Evolutionary conservation across 2,113 vertebrate species (phyloP).

Genomic region (Brachyhypopomus occidentalis): DNA sequence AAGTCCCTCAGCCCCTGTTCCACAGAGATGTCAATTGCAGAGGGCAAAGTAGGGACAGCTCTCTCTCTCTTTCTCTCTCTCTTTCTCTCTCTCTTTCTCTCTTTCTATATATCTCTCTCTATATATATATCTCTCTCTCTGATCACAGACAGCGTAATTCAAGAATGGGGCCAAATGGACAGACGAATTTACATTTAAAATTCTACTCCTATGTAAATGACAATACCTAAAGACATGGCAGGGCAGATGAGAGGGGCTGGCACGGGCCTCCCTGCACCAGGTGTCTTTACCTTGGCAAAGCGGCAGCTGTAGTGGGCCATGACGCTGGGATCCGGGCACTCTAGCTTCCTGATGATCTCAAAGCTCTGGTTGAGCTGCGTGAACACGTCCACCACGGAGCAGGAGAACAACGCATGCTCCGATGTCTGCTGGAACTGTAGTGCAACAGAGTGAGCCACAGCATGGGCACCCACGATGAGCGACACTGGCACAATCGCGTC

Average conservation of each 20-base stretch:
- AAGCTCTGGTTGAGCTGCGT: slow-evolving; percentile 99
- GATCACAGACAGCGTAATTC: neutral
- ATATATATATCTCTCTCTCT: too few species aligned
- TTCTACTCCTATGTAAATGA: neutral
- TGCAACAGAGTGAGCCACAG: neutral
- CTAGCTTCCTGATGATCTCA: slow-evolving; percentile 98
- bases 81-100: neutral
- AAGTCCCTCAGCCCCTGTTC: slow-evolving; percentile 27
- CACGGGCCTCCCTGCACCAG: neutral
- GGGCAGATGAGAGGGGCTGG: neutral
- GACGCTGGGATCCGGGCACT: slow-evolving; percentile 92
- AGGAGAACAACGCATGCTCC: slow-evolving; percentile 97
- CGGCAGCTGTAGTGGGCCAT: slow-evolving; percentile 92
- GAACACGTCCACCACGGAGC: slow-evolving; percentile 98
- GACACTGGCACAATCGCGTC: too few species aligned
- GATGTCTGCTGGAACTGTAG: slow-evolving; percentile 96
- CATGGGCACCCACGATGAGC: too few species aligned
- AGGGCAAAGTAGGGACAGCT: neutral
- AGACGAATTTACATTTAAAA: too few species aligned
- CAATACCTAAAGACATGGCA: neutral
- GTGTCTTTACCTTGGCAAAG: slow-evolving; percentile 87
- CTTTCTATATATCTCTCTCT: too few species aligned
- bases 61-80: neutral
- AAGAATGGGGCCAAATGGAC: neutral
- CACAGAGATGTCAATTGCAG: slow-evolving; percentile 34